These are phyloP conservation scores for Sphaerodactylus townsendi DNA, from an alignment of 2,113 vertebrate genomes.

Conservation along the genomic window DNA sequence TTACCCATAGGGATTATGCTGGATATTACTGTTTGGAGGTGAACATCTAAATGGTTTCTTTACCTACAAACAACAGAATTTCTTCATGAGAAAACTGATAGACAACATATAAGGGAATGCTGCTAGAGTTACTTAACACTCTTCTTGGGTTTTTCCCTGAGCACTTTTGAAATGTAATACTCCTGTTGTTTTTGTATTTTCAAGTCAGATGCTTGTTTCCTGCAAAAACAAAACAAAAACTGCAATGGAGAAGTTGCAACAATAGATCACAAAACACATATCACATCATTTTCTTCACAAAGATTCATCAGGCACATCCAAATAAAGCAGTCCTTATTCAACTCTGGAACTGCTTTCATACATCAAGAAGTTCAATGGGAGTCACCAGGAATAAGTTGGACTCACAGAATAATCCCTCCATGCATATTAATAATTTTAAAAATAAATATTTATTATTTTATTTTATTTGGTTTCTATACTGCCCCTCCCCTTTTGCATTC, in stretches of 20 bases:
- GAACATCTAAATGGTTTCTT: not conserved
- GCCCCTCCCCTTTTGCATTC: no score
- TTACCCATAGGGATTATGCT: no score
- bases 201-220: slow-evolving; percentile 53
- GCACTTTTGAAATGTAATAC: slow-evolving; percentile 34
- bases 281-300: not conserved
- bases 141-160: slow-evolving; percentile 59
- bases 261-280: not conserved
- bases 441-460: no score
- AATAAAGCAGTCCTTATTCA: not conserved
- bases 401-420: not conserved
- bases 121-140: rapidly evolving
- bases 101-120: rapidly evolving
- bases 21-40: not conserved
- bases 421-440: not conserved
- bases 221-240: slow-evolving; percentile 3
- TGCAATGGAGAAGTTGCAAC: not conserved
- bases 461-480: no score
- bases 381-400: not conserved
- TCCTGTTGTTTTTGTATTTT: slow-evolving; percentile 66
- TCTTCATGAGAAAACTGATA: not conserved
- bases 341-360: not conserved
- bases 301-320: not conserved
- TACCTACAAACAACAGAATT: not conserved
- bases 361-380: not conserved